A percentile compares a stretch with the other conserved stretches of the same genome.
phyloP scores from a whole-genome alignment of 2,888 invertebrate genomes.

The Ommatoiulus sabulosus region DNA sequence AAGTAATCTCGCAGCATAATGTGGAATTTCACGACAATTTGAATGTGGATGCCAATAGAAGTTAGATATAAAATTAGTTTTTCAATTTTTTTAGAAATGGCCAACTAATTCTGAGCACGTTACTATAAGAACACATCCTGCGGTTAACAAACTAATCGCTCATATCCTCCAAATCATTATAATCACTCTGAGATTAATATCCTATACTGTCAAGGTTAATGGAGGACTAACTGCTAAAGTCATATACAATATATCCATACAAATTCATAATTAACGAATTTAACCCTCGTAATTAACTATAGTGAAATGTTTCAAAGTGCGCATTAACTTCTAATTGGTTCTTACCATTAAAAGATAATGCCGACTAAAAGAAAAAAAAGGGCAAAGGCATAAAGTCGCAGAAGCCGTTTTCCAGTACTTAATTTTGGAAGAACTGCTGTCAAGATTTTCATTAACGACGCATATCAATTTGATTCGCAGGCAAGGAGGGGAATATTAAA shows the following conservation, averaged over 20 bases:
- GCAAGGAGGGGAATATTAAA: conserved; percentile 25
- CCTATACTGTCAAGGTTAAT: background rate
- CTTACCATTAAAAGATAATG: background rate
- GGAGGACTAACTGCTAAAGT: background rate
- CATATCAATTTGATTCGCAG: background rate
- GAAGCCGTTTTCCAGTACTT: background rate
- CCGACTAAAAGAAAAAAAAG: background rate
- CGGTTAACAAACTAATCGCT: background rate
- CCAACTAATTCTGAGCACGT: too few species aligned
- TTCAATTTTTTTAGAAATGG: too few species aligned
- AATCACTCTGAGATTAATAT: background rate
- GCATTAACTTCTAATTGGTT: background rate
- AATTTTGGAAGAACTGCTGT: background rate
- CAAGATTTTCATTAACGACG: conserved; percentile 25
- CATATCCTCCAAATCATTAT: background rate
- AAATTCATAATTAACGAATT: background rate
- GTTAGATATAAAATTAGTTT: too few species aligned
- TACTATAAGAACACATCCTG: background rate
- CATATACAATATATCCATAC: background rate
- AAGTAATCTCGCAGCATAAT: too few species aligned
- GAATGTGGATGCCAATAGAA: too few species aligned
- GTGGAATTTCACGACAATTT: too few species aligned
- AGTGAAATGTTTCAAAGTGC: background rate
- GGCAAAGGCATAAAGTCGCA: background rate
- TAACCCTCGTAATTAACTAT: background rate